phyloP scores from a whole-genome alignment of 2,888 invertebrate species.

The Drosophila rellima region DNA sequence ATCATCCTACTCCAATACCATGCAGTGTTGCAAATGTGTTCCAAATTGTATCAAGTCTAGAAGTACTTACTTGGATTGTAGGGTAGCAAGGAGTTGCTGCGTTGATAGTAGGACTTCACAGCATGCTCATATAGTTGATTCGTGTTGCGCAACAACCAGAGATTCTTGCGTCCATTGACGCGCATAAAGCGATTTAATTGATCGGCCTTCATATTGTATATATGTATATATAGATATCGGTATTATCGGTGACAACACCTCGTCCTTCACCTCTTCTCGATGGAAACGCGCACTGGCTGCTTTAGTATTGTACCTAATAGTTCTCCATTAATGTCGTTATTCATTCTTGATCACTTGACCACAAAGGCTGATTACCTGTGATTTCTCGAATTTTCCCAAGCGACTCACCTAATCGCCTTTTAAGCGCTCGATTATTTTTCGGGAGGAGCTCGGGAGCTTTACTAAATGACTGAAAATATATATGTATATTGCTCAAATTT shows the following conservation, averaged over 20 bases:
- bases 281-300: background rate
- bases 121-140: conserved; percentile 61
- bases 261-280: conserved; percentile 3
- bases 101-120: conserved; percentile 45
- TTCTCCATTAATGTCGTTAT: background rate
- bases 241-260: conserved; percentile 33
- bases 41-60: no score
- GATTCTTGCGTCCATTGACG: conserved; percentile 50
- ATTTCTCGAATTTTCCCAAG: background rate
- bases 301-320: background rate
- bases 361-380: conserved; percentile 2
- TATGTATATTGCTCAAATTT: conserved; percentile 18
- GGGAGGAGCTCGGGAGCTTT: background rate
- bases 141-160: conserved; percentile 65
- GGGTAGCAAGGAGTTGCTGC: conserved; percentile 31
- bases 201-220: conserved; percentile 55
- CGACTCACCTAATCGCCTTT: background rate
- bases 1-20: no score
- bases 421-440: background rate
- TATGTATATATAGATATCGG: conserved; percentile 2
- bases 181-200: conserved; percentile 56
- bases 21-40: no score
- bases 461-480: conserved; percentile 23
- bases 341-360: background rate
- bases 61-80: conserved; percentile 42